Percentiles rank a stretch among this genome's conserved stretches.
phyloP scores from a whole-genome alignment of 2,888 invertebrate species.

The Cephus pulcher region DNA sequence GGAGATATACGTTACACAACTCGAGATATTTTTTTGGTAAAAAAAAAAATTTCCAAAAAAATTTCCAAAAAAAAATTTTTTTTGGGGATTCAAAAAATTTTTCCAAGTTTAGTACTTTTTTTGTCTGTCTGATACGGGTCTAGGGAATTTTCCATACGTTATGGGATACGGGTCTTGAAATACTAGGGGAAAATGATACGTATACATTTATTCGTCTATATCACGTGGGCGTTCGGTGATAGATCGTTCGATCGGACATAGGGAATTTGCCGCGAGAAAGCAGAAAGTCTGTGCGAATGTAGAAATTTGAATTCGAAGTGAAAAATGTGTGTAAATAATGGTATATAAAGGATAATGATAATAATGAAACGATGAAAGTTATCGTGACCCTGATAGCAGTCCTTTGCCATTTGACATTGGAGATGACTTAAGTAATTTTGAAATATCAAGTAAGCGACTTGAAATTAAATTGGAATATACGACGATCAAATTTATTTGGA shows the following conservation, averaged over 20 bases:
- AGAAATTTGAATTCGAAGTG: constrained; percentile 17
- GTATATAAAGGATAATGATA: neutral
- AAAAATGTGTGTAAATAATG: neutral
- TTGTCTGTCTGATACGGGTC: neutral
- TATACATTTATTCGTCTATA: neutral
- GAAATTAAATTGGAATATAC: constrained; percentile 7
- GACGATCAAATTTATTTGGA: constrained; percentile 21
- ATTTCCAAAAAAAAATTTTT: too few relatives aligned
- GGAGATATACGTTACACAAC: too few relatives aligned
- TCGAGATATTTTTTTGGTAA: neutral
- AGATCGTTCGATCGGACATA: constrained; percentile 24
- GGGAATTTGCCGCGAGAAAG: constrained; percentile 29
- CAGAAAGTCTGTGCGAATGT: constrained; percentile 39
- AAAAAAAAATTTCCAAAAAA: neutral
- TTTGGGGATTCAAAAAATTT: neutral
- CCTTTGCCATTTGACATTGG: neutral
- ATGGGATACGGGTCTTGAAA: neutral
- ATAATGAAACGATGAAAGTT: neutral
- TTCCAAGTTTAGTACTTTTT: neutral
- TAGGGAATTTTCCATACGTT: neutral
- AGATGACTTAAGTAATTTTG: neutral
- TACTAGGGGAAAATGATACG: neutral
- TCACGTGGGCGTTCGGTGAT: neutral
- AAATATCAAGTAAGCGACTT: neutral
- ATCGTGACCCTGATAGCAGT: neutral